Conservation (phyloP, 1,140 invertebrate genomes). For the Helicoverpa zea region DNA sequence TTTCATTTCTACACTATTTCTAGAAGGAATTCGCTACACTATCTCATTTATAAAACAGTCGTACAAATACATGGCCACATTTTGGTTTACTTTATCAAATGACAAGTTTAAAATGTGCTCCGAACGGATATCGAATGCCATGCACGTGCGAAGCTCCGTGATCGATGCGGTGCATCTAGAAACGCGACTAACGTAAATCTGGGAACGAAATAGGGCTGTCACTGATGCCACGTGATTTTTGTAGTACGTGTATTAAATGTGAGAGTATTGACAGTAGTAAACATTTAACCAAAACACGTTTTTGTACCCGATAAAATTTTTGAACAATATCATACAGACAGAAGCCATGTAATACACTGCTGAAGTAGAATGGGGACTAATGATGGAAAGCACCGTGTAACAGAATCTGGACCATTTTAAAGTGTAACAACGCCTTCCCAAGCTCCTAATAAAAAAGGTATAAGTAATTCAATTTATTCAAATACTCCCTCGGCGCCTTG, state of each 20-base stretch:
- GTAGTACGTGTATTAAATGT: too few relatives aligned
- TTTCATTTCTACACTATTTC: too few relatives aligned
- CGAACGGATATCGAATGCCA: conserved; percentile 16
- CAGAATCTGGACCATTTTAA: too few relatives aligned
- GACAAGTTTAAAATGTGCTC: conserved; percentile 29
- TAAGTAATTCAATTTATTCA: neutral
- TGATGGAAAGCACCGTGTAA: too few relatives aligned
- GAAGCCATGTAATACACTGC: too few relatives aligned
- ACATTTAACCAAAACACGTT: too few relatives aligned
- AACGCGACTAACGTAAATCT: conserved; percentile 40
- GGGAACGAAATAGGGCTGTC: conserved; percentile 16
- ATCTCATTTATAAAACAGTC: neutral
- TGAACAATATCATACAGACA: too few relatives aligned
- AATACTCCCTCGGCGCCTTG: neutral
- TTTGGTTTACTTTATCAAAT: conserved; percentile 28
- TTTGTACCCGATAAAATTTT: too few relatives aligned
- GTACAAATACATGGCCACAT: conserved; percentile 6
- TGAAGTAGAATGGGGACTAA: too few relatives aligned
- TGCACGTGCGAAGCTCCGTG: conserved; percentile 25
- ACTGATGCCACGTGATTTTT: neutral
- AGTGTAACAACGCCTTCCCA: too few relatives aligned
- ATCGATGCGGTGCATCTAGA: conserved; percentile 38
- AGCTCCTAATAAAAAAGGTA: neutral
- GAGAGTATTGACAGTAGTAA: too few relatives aligned
- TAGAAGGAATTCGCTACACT: too few relatives aligned